Conservation (phyloP, 2,888 invertebrate genomes). For the Nemoura dubitans region DNA sequence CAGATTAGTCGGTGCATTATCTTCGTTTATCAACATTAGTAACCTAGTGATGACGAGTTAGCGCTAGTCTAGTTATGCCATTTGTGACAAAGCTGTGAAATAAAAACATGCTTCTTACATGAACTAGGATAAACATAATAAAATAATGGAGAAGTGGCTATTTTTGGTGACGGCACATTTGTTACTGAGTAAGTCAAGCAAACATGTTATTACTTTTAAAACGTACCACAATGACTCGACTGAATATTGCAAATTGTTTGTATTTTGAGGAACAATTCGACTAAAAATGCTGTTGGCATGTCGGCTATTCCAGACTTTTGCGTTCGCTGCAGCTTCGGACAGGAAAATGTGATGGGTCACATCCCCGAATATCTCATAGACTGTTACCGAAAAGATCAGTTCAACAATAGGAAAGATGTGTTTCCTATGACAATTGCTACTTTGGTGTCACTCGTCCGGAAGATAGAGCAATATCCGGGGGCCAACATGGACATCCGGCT, state of each 20-base stretch:
- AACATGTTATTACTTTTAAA: no score
- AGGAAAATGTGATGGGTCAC: conserved; percentile 23
- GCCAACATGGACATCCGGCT: conserved; percentile 66
- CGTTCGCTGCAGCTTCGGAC: background rate
- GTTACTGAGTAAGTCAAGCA: background rate
- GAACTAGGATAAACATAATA: background rate
- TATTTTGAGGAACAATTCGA: background rate
- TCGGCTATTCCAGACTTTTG: background rate
- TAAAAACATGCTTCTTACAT: background rate
- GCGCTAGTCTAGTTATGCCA: background rate
- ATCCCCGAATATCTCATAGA: conserved; percentile 67
- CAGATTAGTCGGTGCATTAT: background rate
- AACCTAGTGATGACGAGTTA: background rate
- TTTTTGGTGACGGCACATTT: background rate
- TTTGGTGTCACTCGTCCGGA: conserved; percentile 69
- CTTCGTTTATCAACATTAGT: background rate
- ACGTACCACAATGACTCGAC: no score
- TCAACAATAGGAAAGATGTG: conserved; percentile 56
- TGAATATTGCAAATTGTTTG: no score
- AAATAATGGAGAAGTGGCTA: background rate
- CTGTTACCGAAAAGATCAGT: conserved; percentile 68
- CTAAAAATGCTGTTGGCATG: background rate
- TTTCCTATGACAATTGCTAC: conserved; percentile 69
- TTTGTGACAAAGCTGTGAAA: background rate
- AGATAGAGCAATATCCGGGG: conserved; percentile 65